phyloP scores from a whole-genome alignment of 2,113 vertebrate genomes.

The Xiphophorus maculatus region DNA sequence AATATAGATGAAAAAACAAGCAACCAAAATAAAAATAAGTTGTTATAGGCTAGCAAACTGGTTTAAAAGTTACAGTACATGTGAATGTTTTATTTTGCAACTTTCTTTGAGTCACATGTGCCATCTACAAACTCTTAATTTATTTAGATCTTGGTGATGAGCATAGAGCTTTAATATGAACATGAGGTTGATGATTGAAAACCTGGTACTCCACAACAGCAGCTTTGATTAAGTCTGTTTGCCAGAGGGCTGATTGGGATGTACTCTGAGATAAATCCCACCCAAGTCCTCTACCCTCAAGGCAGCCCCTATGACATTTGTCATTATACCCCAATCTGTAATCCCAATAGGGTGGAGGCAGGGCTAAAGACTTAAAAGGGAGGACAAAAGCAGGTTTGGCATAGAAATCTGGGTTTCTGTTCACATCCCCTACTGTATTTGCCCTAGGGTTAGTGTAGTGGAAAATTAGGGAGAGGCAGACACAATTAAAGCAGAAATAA shows the following conservation, averaged over 20 bases:
- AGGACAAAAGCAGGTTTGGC: conserved; percentile 62
- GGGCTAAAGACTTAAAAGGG: conserved; percentile 47
- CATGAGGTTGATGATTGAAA: conserved; percentile 14
- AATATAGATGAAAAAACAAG: not conserved
- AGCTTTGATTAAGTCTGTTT: conserved; percentile 21
- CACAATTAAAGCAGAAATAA: conserved; percentile 46
- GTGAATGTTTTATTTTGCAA: conserved; percentile 11
- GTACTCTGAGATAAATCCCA: conserved; percentile 27
- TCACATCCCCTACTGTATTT: conserved; percentile 33
- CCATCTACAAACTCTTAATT: conserved; percentile 21
- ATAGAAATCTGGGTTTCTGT: conserved; percentile 43
- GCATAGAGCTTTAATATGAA: conserved; percentile 8
- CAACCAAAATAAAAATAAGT: not conserved
- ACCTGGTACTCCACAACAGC: not conserved
- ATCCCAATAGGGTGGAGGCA: conserved; percentile 50
- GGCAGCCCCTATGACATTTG: conserved; percentile 51
- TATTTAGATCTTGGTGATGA: not conserved
- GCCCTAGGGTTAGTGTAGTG: conserved; percentile 56
- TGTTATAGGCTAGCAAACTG: not conserved
- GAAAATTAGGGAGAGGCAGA: conserved; percentile 37
- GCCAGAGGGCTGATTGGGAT: conserved; percentile 23
- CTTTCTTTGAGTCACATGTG: not conserved
- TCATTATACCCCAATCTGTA: conserved; percentile 65
- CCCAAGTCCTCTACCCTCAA: conserved; percentile 14
- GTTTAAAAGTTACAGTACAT: conserved; percentile 9